Conservation (phyloP, 2,888 invertebrate species). For the Phaedon cochleariae region DNA sequence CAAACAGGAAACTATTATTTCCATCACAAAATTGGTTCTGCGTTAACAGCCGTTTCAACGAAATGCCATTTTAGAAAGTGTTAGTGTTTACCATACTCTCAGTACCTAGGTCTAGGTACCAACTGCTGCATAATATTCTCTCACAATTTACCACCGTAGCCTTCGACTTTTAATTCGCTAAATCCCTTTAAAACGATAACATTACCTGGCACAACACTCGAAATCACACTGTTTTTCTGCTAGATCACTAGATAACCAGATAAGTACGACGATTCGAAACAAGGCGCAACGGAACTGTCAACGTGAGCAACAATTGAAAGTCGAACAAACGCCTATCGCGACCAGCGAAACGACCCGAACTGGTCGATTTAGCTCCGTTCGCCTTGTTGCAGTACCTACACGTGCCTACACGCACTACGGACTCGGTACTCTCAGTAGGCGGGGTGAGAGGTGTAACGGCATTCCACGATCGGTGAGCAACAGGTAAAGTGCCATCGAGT, state of each 20-base stretch:
- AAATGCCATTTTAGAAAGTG: too few species aligned
- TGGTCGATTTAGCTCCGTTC: background rate
- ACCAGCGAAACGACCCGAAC: slow-evolving; percentile 21
- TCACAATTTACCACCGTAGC: background rate
- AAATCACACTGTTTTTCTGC: background rate
- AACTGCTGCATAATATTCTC: background rate
- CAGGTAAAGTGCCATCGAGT: slow-evolving; percentile 40
- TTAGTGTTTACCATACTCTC: background rate
- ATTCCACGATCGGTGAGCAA: slow-evolving; percentile 49
- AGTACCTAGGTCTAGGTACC: too few species aligned
- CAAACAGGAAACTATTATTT: background rate
- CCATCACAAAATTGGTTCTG: background rate
- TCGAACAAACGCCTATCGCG: slow-evolving; percentile 38
- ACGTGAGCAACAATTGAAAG: slow-evolving; percentile 28
- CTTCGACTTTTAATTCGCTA: background rate
- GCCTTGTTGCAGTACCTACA: background rate
- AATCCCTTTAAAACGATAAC: background rate
- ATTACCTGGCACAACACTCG: background rate
- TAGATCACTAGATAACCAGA: background rate
- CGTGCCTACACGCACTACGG: slow-evolving; percentile 24
- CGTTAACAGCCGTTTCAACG: background rate
- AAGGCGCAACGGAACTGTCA: slow-evolving; percentile 9
- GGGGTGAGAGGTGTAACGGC: slow-evolving; percentile 51
- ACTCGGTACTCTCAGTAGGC: slow-evolving; percentile 43
- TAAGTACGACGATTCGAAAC: too few species aligned